Evolutionary conservation across 2,888 invertebrate genomes (phyloP).

Genomic region (Ochropleura leucogaster): DNA sequence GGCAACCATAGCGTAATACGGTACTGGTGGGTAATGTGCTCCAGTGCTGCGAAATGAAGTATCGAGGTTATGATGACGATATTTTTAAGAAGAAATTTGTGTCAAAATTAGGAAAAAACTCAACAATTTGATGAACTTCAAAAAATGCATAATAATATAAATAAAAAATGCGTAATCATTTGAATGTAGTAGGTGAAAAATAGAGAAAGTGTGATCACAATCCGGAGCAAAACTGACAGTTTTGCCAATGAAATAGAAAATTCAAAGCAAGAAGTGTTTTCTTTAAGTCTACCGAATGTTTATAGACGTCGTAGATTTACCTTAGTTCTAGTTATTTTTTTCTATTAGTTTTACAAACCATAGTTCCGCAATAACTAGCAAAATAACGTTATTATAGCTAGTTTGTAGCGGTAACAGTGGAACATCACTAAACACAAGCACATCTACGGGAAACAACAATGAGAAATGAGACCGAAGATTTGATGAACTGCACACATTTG

Average conservation of each 20-base stretch:
- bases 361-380: background rate
- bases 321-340: background rate
- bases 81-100: background rate
- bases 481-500: slow-evolving; percentile 83
- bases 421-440: slow-evolving; percentile 56
- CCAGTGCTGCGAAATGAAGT: slow-evolving; percentile 69
- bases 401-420: slow-evolving; percentile 63
- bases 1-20: slow-evolving; percentile 89
- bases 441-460: slow-evolving; percentile 73
- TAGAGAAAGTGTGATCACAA: background rate
- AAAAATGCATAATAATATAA: no score
- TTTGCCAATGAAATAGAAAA: background rate
- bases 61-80: slow-evolving; percentile 38
- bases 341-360: background rate
- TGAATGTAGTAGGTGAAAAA: background rate
- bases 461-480: slow-evolving; percentile 85
- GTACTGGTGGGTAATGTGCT: slow-evolving; percentile 81
- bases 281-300: background rate
- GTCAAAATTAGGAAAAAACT: no score
- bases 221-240: background rate
- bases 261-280: background rate
- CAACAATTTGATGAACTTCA: no score
- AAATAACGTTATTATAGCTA: background rate
- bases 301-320: background rate
- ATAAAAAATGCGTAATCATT: background rate